These are phyloP conservation scores for Ischnus inquisitorius DNA, from an alignment of 2,888 invertebrate genomes.

Conservation along the genomic window DNA sequence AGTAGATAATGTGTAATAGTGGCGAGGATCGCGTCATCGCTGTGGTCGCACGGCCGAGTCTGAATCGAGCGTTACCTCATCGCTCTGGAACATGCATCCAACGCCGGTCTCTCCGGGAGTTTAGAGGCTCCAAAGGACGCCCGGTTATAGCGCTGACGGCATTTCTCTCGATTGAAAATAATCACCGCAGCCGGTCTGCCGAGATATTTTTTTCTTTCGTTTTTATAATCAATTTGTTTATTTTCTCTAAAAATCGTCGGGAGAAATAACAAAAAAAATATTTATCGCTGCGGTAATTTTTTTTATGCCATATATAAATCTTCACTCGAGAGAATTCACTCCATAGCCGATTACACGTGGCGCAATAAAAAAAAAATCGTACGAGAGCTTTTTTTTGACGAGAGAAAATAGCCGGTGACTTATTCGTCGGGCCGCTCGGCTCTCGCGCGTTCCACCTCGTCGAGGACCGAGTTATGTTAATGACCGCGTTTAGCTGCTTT, in stretches of 20 bases:
- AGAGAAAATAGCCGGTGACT: background rate
- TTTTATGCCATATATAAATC: background rate
- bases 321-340: too few species aligned
- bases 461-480: slow-evolving; percentile 53
- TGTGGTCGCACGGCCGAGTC: slow-evolving; percentile 47
- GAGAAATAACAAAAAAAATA: background rate
- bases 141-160: slow-evolving; percentile 78
- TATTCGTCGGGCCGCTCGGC: slow-evolving; percentile 8
- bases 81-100: slow-evolving; percentile 44
- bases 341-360: too few species aligned
- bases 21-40: slow-evolving; percentile 70
- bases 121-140: slow-evolving; percentile 74
- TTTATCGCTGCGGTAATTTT: too few species aligned
- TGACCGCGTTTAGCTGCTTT: slow-evolving; percentile 54
- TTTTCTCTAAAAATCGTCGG: background rate
- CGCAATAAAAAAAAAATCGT: too few species aligned
- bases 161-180: slow-evolving; percentile 65
- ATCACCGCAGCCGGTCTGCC: slow-evolving; percentile 40
- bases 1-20: slow-evolving; percentile 35
- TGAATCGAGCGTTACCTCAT: slow-evolving; percentile 66
- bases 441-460: slow-evolving; percentile 27
- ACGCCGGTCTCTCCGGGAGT: slow-evolving; percentile 4
- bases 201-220: background rate
- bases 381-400: too few species aligned
- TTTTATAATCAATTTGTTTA: slow-evolving; percentile 10